Evolutionary conservation across 2,113 vertebrate species (phyloP), one percentile per base, ranked within the genome.

Genomic region (Elachura formosa): DNA sequence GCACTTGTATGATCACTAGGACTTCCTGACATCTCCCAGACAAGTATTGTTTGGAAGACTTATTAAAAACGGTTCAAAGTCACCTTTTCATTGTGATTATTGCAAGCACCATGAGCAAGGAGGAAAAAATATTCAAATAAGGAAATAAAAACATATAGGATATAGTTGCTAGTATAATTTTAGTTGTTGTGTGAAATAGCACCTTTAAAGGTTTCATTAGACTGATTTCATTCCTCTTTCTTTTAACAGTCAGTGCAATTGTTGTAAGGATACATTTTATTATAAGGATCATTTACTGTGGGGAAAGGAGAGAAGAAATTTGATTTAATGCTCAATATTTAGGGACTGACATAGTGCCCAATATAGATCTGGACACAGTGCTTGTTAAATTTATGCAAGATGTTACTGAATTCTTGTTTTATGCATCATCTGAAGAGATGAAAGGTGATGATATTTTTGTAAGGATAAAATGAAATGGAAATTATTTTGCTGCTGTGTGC

Each of bases 361-460:
- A 0, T 66, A 49, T 28, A 76, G 67, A 58, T 86, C 63, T 80
- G 24, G 43, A 49, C 82, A 58, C 48, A 68, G 28, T 49, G 38
- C 38, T 79, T 84, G 18, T 81, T 59, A 86, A 86, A 55, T 36
- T 4, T 68, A 16, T 78, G 52, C n/a, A 78, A 34, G 46, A 52
- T 41, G 41, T 6, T 58, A 68, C 45, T 87, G 54, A 76, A 61
- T 87, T 82, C 34, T 69, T 89, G 24, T 12, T 95, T 77, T 84
- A 41, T 52, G 43, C 88, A 19, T 81, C 36, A 29, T 43, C 33
- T 78, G 66, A 38, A 92, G 51, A 90, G 41, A 90, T 55, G 48
- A 93, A 92, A 93, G 54, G 56, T 90, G 89, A 75, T 72, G 73
- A 83, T 76, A 68, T 87, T 91, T 96, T 40, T 73, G 28, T 85